phyloP scores from a whole-genome alignment of 2,113 vertebrate species.

The Tragulus kanchil region DNA sequence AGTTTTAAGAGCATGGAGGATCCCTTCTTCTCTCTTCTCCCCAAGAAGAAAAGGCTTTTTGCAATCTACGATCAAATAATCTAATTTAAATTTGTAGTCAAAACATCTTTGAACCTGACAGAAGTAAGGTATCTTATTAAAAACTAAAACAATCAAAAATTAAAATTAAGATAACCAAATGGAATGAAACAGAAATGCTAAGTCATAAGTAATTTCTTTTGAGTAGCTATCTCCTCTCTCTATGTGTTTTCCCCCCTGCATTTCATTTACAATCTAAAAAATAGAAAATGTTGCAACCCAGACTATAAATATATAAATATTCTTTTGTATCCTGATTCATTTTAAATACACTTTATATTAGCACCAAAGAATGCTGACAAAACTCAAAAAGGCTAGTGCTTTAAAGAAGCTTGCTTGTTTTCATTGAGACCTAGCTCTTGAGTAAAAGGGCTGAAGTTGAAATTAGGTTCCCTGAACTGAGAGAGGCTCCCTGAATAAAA shows the following conservation, averaged over 20 bases:
- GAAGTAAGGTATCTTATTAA: neutral
- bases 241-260: too few species aligned
- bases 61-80: constrained; percentile 3
- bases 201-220: constrained; percentile 10
- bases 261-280: constrained; percentile 42
- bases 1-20: neutral
- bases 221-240: neutral
- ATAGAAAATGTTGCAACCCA: neutral
- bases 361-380: neutral
- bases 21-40: neutral
- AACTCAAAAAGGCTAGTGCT: neutral
- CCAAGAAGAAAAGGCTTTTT: constrained; percentile 52
- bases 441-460: neutral
- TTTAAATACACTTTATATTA: constrained; percentile 41
- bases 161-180: constrained; percentile 49
- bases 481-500: constrained; percentile 68
- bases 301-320: neutral
- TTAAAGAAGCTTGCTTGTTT: constrained; percentile 29
- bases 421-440: neutral
- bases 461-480: constrained; percentile 22
- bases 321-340: neutral
- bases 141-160: neutral
- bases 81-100: constrained; percentile 50
- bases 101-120: constrained; percentile 5
- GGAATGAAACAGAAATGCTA: constrained; percentile 30